phyloP scores from a whole-genome alignment of 2,797 vertebrate genomes.

The Gallirallus australis region DNA sequence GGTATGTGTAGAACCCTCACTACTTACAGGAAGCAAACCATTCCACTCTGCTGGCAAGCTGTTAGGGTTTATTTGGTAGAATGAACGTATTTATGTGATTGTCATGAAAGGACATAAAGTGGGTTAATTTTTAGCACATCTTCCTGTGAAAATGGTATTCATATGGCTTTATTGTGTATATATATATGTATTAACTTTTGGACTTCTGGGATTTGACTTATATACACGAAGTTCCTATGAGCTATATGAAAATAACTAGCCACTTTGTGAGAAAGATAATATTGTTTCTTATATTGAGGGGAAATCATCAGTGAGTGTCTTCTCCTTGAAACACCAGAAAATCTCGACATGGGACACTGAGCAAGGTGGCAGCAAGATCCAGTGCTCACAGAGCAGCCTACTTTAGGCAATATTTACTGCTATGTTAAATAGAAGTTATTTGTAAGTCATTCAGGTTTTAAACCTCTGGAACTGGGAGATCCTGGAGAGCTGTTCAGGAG shows the following conservation, averaged over 20 bases:
- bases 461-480: background rate
- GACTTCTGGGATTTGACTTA: background rate
- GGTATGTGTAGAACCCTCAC: background rate
- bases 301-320: background rate
- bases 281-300: accelerated
- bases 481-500: background rate
- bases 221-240: background rate
- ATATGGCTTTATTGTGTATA: background rate
- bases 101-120: background rate
- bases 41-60: background rate
- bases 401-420: background rate
- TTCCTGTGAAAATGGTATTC: background rate
- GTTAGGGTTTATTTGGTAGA: background rate
- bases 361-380: accelerated
- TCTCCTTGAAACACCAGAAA: background rate
- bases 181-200: background rate
- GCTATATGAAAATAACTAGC: background rate
- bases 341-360: background rate
- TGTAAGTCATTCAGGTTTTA: background rate
- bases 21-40: background rate
- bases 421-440: background rate
- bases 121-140: background rate
- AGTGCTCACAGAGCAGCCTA: background rate
- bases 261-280: background rate
- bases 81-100: background rate